Conservation (phyloP, 1,140 invertebrate species). For the Limonius californicus region DNA sequence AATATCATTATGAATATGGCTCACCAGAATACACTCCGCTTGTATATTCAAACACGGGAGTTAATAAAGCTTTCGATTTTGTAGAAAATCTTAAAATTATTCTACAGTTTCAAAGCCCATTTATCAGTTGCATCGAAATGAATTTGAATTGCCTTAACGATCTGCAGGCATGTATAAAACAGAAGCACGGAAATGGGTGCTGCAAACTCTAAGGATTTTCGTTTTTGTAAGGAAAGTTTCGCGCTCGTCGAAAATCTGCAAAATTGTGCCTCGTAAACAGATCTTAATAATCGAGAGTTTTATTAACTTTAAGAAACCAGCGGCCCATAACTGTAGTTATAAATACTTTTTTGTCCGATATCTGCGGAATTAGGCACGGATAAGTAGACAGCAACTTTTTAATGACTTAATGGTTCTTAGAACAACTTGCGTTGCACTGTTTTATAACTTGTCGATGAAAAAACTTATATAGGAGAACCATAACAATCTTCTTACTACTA, state of each 20-base stretch:
- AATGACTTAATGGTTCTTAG: conserved; percentile 9
- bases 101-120: too few species aligned
- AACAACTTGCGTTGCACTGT: neutral
- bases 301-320: conserved; percentile 4
- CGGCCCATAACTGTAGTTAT: conserved; percentile 3
- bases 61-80: neutral
- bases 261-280: neutral
- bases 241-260: neutral
- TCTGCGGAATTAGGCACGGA: neutral
- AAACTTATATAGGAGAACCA: too few species aligned
- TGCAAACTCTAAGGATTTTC: neutral
- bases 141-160: too few species aligned
- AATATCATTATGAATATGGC: too few species aligned
- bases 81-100: neutral
- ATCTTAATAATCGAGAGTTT: neutral
- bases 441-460: neutral
- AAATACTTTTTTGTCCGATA: neutral
- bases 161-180: too few species aligned
- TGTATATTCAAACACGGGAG: too few species aligned
- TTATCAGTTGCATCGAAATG: too few species aligned
- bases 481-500: too few species aligned
- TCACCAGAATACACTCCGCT: too few species aligned
- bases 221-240: neutral
- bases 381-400: conserved; percentile 4
- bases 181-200: too few species aligned